Conservation (phyloP, 2,113 vertebrate genomes). For the Ia io region DNA sequence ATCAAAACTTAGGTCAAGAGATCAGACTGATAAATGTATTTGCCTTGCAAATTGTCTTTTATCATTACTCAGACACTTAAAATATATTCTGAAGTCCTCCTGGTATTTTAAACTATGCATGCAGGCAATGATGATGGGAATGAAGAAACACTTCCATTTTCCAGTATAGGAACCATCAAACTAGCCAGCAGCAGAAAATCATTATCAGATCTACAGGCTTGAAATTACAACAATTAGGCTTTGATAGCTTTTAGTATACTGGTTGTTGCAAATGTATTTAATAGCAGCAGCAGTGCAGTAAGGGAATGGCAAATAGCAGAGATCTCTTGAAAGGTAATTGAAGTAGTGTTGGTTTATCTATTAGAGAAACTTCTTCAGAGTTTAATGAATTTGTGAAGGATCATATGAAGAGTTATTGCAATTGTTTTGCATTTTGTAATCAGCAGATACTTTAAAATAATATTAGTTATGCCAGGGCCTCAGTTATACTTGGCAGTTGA, state of each 20-base stretch:
- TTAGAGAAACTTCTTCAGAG: conserved; percentile 66
- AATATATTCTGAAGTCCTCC: conserved; percentile 63
- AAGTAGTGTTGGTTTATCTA: conserved; percentile 60
- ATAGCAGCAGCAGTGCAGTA: neutral
- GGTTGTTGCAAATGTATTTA: neutral
- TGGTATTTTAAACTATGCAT: conserved; percentile 53
- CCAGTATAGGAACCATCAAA: conserved; percentile 49
- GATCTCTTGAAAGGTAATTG: conserved; percentile 63
- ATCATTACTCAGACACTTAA: conserved; percentile 67
- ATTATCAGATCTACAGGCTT: conserved; percentile 26
- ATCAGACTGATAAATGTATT: conserved; percentile 78
- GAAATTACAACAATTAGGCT: conserved; percentile 38
- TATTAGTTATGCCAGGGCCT: conserved; percentile 48
- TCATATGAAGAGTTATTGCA: conserved; percentile 50
- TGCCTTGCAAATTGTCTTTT: conserved; percentile 67
- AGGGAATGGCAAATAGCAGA: conserved; percentile 48
- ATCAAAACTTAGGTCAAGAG: conserved; percentile 80
- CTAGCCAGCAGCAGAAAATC: conserved; percentile 19
- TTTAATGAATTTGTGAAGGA: conserved; percentile 63
- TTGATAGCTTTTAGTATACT: neutral
- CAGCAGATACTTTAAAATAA: conserved; percentile 61
- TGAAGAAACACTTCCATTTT: neutral
- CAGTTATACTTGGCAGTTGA: conserved; percentile 17
- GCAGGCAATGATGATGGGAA: neutral
- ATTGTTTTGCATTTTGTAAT: conserved; percentile 65